Evolutionary conservation across 2,888 invertebrate genomes (phyloP).

Genomic region (Pollenia amentaria): DNA sequence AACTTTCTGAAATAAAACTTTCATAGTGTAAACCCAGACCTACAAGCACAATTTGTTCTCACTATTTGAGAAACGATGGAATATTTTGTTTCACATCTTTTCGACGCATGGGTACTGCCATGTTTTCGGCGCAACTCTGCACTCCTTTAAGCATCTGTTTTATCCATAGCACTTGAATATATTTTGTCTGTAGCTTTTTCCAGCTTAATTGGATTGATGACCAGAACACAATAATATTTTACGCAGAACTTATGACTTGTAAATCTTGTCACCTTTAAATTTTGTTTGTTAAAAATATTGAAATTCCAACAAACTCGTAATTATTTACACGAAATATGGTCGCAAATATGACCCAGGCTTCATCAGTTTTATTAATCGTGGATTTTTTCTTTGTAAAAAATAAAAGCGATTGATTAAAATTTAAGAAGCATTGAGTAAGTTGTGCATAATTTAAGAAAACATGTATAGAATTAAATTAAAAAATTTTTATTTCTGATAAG

Average conservation of each 20-base stretch:
- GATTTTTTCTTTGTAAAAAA: neutral
- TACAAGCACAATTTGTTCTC: too few species aligned
- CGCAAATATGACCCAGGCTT: neutral
- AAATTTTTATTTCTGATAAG: too few species aligned
- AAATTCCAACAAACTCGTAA: neutral
- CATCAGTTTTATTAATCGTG: neutral
- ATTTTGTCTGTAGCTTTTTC: slow-evolving; percentile 5
- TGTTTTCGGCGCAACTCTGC: neutral
- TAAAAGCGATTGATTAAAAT: too few species aligned
- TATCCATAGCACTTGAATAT: neutral
- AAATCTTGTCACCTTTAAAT: slow-evolving; percentile 53
- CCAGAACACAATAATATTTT: slow-evolving; percentile 47
- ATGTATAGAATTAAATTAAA: too few species aligned
- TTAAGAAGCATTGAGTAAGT: too few species aligned
- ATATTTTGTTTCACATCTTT: too few species aligned
- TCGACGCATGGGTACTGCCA: too few species aligned
- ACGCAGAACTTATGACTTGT: slow-evolving; percentile 49
- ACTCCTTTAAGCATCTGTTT: slow-evolving; percentile 13
- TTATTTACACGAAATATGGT: neutral
- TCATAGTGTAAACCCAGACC: too few species aligned
- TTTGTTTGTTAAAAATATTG: slow-evolving; percentile 19
- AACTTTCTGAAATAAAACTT: too few species aligned
- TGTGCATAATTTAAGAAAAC: too few species aligned
- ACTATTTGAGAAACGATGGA: too few species aligned
- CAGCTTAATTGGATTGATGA: slow-evolving; percentile 60